Base-by-base conservation (phyloP, 2,797 vertebrate species). In the Heterohyrax brucei region DNA sequence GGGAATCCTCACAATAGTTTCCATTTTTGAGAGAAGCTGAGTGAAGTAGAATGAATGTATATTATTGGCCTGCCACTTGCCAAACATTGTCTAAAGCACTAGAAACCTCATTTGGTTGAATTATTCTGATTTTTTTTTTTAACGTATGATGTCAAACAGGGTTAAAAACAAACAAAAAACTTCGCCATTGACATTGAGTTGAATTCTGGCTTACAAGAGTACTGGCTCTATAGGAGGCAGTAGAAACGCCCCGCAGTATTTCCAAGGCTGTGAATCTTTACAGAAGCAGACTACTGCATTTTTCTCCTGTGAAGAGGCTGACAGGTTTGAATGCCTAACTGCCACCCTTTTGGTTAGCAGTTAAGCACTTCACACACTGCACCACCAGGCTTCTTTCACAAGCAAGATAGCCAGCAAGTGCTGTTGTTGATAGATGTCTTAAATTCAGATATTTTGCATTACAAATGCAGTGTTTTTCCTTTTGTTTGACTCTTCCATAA, bases 401-500 rank as follows among this genome's bases (percentile, higher is more conserved):
- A 48, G 91, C 13, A 81, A 14, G 66, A 87, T 79, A 39, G 39
- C 39, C 39, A 39, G 39, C 39, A 39, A 39, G 39, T 39, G 39
- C 39, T 39, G 39, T 39, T 39, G 39, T 39, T 39, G 39, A 39
- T 2, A 81, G 77, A 24, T 89, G 83, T 66, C 75, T 91, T 87
- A 48, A 84, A 83, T 86, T 91, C 62, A 64, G 39, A 68, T 80
- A 92, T 72, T n/a, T 73, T 88, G 8, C 59, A 46, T 44, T 80
- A 62, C 26, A 84, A 94, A 6, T 39, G 6, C 39, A 72, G n/a
- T n/a, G 26, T 4, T 93, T 93, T 95, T 94, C 70, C 66, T 94
- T 87, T 91, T 87, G n/a, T 91, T 90, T 95, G 83, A 92, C 48
- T 76, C 50, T 82, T n/a, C 62, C n/a, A 86, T 79, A 48, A 88